Evolutionary conservation across 2,797 vertebrate species (phyloP).

Genomic region (Pipistrellus pygmaeus): DNA sequence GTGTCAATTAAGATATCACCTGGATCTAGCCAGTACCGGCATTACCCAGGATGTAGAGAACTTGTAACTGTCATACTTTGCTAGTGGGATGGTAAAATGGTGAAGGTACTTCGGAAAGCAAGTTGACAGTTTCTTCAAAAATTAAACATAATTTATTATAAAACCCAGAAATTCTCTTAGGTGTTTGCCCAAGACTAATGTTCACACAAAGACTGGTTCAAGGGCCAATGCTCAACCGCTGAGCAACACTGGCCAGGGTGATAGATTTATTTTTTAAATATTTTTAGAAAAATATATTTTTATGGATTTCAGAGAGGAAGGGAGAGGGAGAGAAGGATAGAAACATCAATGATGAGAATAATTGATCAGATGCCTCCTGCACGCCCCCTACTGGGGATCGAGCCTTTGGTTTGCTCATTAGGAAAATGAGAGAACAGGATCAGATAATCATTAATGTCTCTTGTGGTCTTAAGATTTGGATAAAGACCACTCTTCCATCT

Average conservation of each 20-base stretch:
- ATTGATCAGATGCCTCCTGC: too few species aligned
- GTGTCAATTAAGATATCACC: constrained; percentile 14
- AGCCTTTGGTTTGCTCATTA: background rate
- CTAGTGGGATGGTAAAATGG: background rate
- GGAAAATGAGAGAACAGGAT: background rate
- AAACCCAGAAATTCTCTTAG: constrained; percentile 19
- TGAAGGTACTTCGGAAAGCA: background rate
- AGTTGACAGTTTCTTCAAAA: constrained; percentile 2
- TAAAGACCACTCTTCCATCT: background rate
- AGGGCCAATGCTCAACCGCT: too few species aligned
- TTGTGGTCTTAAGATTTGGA: background rate
- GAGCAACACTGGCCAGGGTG: too few species aligned
- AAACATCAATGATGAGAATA: too few species aligned
- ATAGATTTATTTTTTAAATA: too few species aligned
- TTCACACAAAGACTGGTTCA: background rate
- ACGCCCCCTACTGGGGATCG: too few species aligned
- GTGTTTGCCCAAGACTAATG: background rate
- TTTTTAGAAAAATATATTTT: too few species aligned
- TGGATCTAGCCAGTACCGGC: background rate
- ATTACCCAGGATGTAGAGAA: background rate
- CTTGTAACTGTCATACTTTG: background rate
- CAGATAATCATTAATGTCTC: background rate
- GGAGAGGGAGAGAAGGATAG: too few species aligned
- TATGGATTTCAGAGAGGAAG: too few species aligned
- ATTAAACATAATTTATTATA: constrained; percentile 25